Evolutionary conservation across 2,797 vertebrate species (phyloP).

Genomic region (Pachyuromys duprasi): DNA sequence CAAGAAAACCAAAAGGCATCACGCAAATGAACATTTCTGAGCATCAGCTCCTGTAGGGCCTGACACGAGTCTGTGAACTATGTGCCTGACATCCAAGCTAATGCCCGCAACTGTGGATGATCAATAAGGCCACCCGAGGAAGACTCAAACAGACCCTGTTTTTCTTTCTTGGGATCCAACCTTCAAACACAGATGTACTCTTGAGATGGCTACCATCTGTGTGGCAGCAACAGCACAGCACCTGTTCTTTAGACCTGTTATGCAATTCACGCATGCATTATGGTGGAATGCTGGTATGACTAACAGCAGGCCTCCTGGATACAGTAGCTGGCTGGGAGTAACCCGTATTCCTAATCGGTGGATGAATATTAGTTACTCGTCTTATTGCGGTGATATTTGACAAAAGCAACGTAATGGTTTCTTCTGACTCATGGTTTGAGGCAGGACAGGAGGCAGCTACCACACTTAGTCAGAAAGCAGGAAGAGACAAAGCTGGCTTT

Average conservation of each 20-base stretch:
- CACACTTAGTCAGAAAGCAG: background rate
- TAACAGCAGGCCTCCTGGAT: too few relatives aligned
- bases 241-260: conserved; percentile 2
- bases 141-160: background rate
- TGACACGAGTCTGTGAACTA: background rate
- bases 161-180: conserved; percentile 19
- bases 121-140: background rate
- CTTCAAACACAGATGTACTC: background rate
- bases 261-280: background rate
- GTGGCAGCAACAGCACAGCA: background rate
- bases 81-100: background rate
- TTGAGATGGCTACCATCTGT: background rate
- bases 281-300: background rate
- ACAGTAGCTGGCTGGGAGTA: background rate
- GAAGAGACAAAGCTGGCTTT: background rate
- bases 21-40: background rate
- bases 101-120: background rate
- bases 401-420: background rate
- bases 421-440: background rate
- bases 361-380: background rate
- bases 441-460: background rate
- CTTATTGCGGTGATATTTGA: background rate
- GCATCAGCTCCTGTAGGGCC: background rate
- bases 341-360: background rate
- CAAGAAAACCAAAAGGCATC: conserved; percentile 38